Conservation (phyloP, 2,113 vertebrate genomes). For the Pseudopipra pipra region DNA sequence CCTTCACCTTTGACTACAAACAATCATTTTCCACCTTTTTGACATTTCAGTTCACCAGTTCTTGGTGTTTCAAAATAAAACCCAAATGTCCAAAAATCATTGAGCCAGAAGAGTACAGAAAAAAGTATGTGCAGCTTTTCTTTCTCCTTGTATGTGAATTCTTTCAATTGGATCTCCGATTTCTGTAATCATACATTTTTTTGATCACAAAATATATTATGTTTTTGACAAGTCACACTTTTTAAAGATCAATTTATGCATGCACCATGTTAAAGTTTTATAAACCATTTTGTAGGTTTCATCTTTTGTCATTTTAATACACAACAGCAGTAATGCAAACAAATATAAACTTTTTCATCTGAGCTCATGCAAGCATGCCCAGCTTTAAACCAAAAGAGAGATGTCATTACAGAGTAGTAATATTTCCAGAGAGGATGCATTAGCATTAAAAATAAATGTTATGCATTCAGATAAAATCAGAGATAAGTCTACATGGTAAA, state of each 20-base stretch:
- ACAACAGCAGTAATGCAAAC: not conserved
- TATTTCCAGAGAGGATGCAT: constrained; percentile 26
- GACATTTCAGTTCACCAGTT: not conserved
- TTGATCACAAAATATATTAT: not conserved
- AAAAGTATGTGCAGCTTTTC: not conserved
- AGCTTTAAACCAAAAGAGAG: not conserved
- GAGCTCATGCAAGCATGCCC: not conserved
- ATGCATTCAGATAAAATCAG: constrained; percentile 15
- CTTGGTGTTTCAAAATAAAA: not conserved
- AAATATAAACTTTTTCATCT: not conserved
- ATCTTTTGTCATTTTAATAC: not conserved
- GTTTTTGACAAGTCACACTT: not conserved
- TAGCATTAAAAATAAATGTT: constrained; percentile 65
- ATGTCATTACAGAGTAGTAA: not conserved
- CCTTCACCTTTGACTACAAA: not conserved
- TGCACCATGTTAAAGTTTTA: not conserved
- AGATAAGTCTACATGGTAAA: constrained; percentile 11
- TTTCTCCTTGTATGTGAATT: not conserved
- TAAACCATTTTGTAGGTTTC: not conserved
- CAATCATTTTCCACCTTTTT: not conserved
- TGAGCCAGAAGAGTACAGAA: not conserved
- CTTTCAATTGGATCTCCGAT: not conserved
- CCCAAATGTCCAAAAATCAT: not conserved
- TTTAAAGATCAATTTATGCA: not conserved
- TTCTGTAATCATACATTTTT: not conserved